Base-by-base conservation (phyloP, 2,797 vertebrate genomes). In the Euphonia xanthogaster region DNA sequence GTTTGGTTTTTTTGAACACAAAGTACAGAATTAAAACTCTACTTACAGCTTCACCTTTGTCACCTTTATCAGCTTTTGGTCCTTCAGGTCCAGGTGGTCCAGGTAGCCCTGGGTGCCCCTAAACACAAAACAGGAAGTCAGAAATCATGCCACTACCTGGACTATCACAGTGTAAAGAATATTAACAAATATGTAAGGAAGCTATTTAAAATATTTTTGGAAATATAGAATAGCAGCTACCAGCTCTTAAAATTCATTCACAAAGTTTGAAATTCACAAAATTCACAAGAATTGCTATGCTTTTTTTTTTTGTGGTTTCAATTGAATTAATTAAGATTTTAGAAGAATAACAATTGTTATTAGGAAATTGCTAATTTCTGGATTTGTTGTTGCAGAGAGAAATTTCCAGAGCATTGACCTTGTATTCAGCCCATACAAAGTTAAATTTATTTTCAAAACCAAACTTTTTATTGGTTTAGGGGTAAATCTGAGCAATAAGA, bases 1-100 rank as follows among this genome's bases (percentile, higher is more conserved):
- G 24, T 47, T 63, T 62, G 14, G 10, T 15, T 67, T 33, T 62
- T 39, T 6, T 68, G 28, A 72, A 78, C 14, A 82, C 15, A 33
- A 90, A 71, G 16, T 44, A 71, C 30, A 70, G 39, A 65, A 85
- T 30, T 65, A 28, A 50, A 77, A 55, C 51, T 22, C 70, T 47
- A 98, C 98, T 98, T 98, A 99, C 99, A 45, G 97, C 86, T 81
- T 95, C 78, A 31, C 99, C 98, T 14, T 98, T 96, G 86, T 92
- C 97, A 42, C 99, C 98, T 53, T 45, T 75, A 16, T 98, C 98
- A 2, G 98, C 98, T 97, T 98, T 99, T 31, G 70, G 81, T 83
- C 99, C 99, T n/a, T 96, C 88, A 33, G 80, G 72, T 28, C 98
- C 99, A 39, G 81, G 45, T 24, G 68, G 96, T 53, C 99, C 99